These are phyloP conservation scores for Hemibagrus guttatus DNA, from an alignment of 2,797 vertebrate species.

Conservation along the genomic window DNA sequence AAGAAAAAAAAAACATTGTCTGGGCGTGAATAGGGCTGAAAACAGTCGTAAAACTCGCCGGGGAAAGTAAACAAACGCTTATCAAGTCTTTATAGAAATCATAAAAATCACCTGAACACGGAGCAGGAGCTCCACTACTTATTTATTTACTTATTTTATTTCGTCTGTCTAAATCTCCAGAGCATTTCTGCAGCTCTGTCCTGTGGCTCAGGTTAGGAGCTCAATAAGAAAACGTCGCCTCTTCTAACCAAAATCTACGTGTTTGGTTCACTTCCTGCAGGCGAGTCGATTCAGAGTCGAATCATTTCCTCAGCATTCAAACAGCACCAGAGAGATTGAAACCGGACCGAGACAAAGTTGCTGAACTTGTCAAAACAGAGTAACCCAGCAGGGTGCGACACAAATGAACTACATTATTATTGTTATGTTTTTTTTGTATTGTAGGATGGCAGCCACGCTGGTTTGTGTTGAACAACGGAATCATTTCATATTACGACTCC, in stretches of 20 bases:
- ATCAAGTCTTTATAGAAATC: not conserved
- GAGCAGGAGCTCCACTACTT: not conserved
- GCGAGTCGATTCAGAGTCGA: not conserved
- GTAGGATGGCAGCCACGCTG: constrained; percentile 96
- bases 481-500: constrained; percentile 95
- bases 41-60: not conserved
- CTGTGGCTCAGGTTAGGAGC: not conserved
- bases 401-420: not conserved
- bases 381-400: not conserved
- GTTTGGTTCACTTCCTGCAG: not conserved
- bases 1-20: not conserved
- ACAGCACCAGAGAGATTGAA: not conserved
- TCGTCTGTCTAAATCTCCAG: not conserved
- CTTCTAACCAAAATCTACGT: not conserved
- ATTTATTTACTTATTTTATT: not conserved
- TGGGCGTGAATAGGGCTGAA: not conserved
- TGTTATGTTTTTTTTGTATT: not conserved
- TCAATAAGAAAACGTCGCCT: not conserved
- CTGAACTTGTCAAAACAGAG: not conserved
- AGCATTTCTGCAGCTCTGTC: not conserved
- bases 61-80: not conserved
- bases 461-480: constrained; percentile 92
- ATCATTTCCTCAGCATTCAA: not conserved
- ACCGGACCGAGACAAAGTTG: not conserved
- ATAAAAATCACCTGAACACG: not conserved